phyloP scores from a whole-genome alignment of 2,797 vertebrate genomes.

The Astyanax mexicanus region DNA sequence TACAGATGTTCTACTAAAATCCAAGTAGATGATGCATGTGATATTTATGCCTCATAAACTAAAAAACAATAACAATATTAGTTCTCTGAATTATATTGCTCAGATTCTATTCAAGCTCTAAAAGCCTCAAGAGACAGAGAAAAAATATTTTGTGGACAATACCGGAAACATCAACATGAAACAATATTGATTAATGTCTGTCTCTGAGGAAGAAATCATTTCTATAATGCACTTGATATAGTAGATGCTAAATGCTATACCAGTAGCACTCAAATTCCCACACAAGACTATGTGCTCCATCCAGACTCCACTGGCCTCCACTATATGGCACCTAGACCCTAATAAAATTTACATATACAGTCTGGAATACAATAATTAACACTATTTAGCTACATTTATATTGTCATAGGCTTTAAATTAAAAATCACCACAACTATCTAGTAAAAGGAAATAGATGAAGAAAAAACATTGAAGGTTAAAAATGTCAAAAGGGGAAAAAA shows the following conservation, averaged over 20 bases:
- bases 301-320: neutral
- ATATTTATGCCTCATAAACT: neutral
- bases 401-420: too few species aligned
- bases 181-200: slow-evolving; percentile 29
- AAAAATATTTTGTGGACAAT: neutral
- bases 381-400: too few species aligned
- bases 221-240: neutral
- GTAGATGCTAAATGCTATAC: neutral
- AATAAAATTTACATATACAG: neutral
- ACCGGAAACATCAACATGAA: slow-evolving; percentile 19
- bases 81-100: neutral
- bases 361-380: too few species aligned
- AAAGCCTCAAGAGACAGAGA: slow-evolving; percentile 7
- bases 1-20: neutral
- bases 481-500: too few species aligned
- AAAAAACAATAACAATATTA: neutral
- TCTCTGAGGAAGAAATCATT: slow-evolving; percentile 1
- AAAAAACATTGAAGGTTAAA: too few species aligned
- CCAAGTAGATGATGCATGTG: neutral
- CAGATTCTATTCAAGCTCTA: neutral
- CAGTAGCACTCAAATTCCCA: neutral
- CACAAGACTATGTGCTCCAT: neutral
- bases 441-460: too few species aligned
- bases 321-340: too few species aligned
- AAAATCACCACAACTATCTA: too few species aligned